These are phyloP conservation scores for Drosophila dunni DNA, from an alignment of 1,140 invertebrate genomes.

Conservation along the genomic window DNA sequence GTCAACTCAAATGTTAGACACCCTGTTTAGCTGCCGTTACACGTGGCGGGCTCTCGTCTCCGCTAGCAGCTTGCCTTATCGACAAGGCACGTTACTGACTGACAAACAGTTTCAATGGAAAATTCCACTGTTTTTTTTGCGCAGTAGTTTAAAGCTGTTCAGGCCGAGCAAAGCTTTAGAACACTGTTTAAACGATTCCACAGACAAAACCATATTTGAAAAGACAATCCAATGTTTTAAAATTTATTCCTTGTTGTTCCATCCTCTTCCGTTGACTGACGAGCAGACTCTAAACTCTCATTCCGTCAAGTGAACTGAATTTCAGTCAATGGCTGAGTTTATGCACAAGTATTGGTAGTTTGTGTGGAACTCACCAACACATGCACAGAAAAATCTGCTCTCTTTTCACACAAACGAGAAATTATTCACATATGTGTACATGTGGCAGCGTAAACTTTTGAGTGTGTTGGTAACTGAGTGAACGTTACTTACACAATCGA, in stretches of 20 bases:
- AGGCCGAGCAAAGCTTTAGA: neutral
- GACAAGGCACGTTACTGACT: neutral
- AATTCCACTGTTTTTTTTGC: neutral
- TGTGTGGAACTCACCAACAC: slow-evolving; percentile 11
- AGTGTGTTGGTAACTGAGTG: neutral
- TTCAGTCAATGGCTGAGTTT: neutral
- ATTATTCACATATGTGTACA: neutral
- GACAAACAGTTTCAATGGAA: slow-evolving; percentile 9
- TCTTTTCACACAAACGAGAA: slow-evolving; percentile 3
- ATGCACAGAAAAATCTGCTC: neutral
- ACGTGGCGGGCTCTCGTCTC: neutral
- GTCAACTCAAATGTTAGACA: neutral
- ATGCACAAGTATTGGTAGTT: slow-evolving; percentile 1
- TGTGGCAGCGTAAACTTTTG: neutral
- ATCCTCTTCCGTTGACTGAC: slow-evolving; percentile 4
- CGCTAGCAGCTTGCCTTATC: neutral
- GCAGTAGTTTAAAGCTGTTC: neutral
- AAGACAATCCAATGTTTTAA: neutral
- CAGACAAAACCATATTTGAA: neutral
- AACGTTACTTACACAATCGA: neutral
- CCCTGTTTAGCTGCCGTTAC: slow-evolving; percentile 5
- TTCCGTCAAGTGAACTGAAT: neutral
- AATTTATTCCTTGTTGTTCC: neutral
- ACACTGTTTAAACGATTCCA: neutral
- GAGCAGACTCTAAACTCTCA: neutral